phyloP scores from a whole-genome alignment of 2,888 invertebrate genomes.

The Pachycephus smyrnensis region DNA sequence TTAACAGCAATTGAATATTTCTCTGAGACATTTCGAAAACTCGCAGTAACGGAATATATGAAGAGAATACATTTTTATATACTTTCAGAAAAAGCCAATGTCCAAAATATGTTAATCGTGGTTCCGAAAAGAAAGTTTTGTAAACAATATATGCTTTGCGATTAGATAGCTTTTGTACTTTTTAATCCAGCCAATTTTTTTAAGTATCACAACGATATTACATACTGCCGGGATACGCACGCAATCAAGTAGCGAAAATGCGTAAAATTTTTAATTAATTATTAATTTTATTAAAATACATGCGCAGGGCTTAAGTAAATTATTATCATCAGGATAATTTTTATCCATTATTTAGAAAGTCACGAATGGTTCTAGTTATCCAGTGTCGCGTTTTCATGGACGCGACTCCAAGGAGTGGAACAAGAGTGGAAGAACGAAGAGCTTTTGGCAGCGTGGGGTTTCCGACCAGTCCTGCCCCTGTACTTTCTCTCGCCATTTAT shows the following conservation, averaged over 20 bases:
- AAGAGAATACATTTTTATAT: not conserved
- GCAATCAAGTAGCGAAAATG: too few relatives aligned
- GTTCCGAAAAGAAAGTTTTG: too few relatives aligned
- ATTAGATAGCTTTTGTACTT: too few relatives aligned
- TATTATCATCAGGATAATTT: not conserved
- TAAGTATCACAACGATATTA: too few relatives aligned
- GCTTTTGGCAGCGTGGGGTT: conserved; percentile 39
- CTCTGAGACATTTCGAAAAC: not conserved
- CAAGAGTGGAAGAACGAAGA: conserved; percentile 11
- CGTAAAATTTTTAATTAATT: too few relatives aligned
- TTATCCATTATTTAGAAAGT: not conserved
- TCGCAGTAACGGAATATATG: not conserved
- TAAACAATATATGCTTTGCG: too few relatives aligned
- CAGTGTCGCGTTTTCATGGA: not conserved
- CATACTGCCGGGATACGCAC: too few relatives aligned
- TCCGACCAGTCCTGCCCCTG: conserved; percentile 33
- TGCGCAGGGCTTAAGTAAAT: not conserved
- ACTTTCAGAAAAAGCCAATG: too few relatives aligned
- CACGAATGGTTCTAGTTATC: not conserved
- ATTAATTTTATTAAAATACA: not conserved
- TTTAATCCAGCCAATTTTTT: too few relatives aligned
- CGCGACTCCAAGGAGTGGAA: not conserved
- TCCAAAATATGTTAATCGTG: too few relatives aligned
- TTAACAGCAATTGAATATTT: too few relatives aligned
- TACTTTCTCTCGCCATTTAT: conserved; percentile 65